Conservation (phyloP, 1,140 invertebrate genomes). For the Protaetia brevitarsis region DNA sequence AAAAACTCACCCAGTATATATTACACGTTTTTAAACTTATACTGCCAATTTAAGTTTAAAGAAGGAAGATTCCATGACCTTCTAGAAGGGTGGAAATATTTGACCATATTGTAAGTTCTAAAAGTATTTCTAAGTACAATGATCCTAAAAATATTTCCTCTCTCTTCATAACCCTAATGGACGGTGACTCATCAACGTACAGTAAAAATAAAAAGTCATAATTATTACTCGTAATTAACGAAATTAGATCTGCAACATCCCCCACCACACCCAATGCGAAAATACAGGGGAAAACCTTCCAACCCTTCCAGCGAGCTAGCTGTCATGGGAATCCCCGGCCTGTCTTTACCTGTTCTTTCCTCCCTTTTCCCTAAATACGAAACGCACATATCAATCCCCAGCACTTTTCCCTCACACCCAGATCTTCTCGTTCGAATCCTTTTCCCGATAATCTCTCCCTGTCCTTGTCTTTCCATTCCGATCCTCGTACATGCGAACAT, state of each 20-base stretch:
- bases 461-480: neutral
- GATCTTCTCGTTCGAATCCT: neutral
- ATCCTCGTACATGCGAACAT: neutral
- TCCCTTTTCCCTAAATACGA: neutral
- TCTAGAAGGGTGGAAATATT: too few species aligned
- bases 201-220: too few species aligned
- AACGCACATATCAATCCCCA: conserved; percentile 12
- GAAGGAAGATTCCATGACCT: too few species aligned
- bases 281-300: neutral
- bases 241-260: neutral
- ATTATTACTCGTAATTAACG: neutral
- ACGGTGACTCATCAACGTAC: too few species aligned
- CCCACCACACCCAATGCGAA: neutral
- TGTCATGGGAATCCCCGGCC: neutral
- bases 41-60: too few species aligned
- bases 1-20: too few species aligned
- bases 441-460: neutral
- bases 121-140: too few species aligned
- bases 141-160: too few species aligned
- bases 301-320: neutral
- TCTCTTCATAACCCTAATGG: too few species aligned
- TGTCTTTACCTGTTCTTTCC: conserved; percentile 14
- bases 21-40: too few species aligned
- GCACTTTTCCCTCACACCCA: neutral
- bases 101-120: too few species aligned